Base-by-base conservation (phyloP, 37 sponge, comb jelly and placozoan genomes). In the Cliona cf. orientalis region DNA sequence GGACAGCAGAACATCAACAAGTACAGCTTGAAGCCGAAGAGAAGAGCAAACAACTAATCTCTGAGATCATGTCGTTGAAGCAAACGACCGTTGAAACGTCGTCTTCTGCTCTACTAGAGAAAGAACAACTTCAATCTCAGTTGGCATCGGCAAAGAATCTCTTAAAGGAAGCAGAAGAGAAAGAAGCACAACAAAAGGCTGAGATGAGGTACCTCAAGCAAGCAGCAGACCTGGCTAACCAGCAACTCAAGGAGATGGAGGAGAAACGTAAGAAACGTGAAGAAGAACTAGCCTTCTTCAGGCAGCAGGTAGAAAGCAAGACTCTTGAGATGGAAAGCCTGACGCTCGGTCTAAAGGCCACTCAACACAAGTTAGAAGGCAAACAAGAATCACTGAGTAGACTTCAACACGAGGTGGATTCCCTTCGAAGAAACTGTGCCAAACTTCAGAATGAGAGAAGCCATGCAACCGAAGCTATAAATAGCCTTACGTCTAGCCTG, bases 141-240 rank as follows among this genome's bases (percentile, higher is more conserved):
- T 70, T 84, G 4, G 12, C 40, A 31, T 61, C 70, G 3, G 34
- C 45, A 3, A 84, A 76, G 70, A 40, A 42, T 22, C 17, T 40
- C 70, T 60, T 76, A 11, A 49, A 66, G 53, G 56, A 77, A 62
- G 63, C 68, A 26, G 79, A 67, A 38, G 23, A 55, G 72, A 72
- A 83, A 72, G 89, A 89, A 43, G 45, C 33, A 1, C 60, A 78
- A 42, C 26, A 58, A 43, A 72, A 63, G 40, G 34, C 34, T 2
- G 69, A 76, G 44, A 14, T 84, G 69, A 66, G 61, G 38, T 35
- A 76, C 56, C 73, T 82, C 1, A 42, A 66, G 37, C 85, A 76
- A 37, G 59, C 75, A 4, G 82, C 82, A 19, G 71, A 72, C 32
- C 44, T 38, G 3, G 71, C 72, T 33, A 82, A 82, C 72, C 36